Evolutionary conservation across 2,113 vertebrate genomes (phyloP).

Genomic region (Axis porcinus): DNA sequence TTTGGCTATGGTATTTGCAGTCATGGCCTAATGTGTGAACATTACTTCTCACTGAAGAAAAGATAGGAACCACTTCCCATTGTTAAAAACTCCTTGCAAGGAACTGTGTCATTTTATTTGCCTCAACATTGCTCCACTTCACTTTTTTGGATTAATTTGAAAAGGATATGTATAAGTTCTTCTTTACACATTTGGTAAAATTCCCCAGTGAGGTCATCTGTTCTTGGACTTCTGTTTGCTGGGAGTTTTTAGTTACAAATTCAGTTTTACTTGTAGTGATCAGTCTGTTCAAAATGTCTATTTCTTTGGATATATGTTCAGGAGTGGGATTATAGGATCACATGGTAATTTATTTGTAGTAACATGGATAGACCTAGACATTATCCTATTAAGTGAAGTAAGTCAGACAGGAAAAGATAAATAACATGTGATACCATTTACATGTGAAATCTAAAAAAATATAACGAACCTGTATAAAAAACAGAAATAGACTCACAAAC

Average conservation of each 20-base stretch:
- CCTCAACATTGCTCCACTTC: background rate
- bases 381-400: background rate
- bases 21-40: background rate
- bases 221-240: background rate
- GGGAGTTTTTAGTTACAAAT: background rate
- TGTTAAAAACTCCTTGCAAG: background rate
- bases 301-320: background rate
- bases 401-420: background rate
- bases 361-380: background rate
- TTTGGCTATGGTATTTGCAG: background rate
- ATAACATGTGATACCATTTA: background rate
- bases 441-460: background rate
- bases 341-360: background rate
- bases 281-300: background rate
- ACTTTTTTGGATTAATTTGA: background rate
- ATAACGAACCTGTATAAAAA: background rate
- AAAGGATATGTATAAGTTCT: background rate
- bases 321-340: background rate
- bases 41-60: background rate
- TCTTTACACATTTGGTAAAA: background rate
- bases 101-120: background rate
- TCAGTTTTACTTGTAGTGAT: background rate
- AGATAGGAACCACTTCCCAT: background rate
- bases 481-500: background rate
- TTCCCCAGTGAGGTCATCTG: background rate